Conservation (phyloP, 2,888 invertebrate genomes). For the Polydrusus pterygomalis region DNA sequence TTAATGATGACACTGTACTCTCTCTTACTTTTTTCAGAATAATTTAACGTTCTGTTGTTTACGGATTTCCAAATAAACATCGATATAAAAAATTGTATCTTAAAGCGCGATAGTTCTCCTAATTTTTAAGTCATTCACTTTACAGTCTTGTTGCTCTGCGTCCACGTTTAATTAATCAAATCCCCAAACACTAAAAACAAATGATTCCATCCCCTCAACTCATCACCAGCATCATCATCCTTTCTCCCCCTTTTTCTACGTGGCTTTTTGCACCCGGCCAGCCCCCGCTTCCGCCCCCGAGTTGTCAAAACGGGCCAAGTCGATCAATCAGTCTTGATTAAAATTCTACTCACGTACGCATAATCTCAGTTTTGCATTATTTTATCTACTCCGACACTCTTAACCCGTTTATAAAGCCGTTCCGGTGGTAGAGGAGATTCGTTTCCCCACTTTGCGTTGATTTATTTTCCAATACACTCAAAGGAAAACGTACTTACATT, state of each 20-base stretch:
- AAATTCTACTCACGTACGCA: slow-evolving; percentile 71
- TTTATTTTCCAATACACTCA: too few species aligned
- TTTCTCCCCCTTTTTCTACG: slow-evolving; percentile 48
- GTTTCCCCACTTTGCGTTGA: slow-evolving; percentile 11
- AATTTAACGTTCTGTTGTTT: too few species aligned
- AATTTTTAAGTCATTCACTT: not conserved
- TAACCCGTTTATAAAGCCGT: slow-evolving; percentile 60
- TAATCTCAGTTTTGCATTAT: slow-evolving; percentile 72
- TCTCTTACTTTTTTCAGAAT: too few species aligned
- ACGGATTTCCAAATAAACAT: too few species aligned
- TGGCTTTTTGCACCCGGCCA: slow-evolving; percentile 21
- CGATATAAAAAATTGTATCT: too few species aligned
- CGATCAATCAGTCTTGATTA: slow-evolving; percentile 67
- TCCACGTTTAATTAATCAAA: slow-evolving; percentile 56
- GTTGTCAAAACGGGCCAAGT: slow-evolving; percentile 63
- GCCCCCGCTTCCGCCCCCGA: slow-evolving; percentile 53
- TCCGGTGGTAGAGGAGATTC: slow-evolving; percentile 27
- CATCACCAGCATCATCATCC: slow-evolving; percentile 53
- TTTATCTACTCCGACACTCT: slow-evolving; percentile 70
- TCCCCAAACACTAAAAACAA: slow-evolving; percentile 57
- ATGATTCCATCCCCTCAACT: slow-evolving; percentile 54
- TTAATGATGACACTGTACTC: too few species aligned
- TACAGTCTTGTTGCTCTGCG: slow-evolving; percentile 28
- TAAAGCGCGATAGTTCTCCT: not conserved
- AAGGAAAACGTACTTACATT: too few species aligned